These are phyloP conservation scores for Calcarius ornatus DNA, from an alignment of 2,113 vertebrate genomes.

Conservation along the genomic window DNA sequence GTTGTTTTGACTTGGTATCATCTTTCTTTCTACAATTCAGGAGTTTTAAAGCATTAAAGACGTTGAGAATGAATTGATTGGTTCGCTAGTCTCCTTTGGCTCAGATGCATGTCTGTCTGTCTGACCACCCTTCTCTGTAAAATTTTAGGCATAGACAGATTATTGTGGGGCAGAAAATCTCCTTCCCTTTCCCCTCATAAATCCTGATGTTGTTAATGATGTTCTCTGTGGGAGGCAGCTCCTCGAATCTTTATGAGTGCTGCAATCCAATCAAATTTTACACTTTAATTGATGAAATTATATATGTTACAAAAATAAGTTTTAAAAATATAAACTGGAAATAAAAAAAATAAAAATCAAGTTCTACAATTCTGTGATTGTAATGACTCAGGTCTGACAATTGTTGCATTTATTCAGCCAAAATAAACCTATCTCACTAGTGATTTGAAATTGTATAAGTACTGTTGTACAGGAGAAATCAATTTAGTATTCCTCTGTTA, in stretches of 20 bases:
- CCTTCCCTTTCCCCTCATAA: neutral
- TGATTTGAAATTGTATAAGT: neutral
- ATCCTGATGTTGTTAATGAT: neutral
- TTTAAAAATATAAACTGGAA: neutral
- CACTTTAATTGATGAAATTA: neutral
- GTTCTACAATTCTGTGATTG: neutral
- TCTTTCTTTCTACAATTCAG: neutral
- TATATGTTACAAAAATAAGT: neutral
- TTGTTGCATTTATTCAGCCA: neutral
- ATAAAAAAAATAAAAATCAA: neutral
- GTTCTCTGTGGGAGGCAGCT: neutral
- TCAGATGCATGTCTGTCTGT: neutral
- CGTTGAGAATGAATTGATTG: neutral
- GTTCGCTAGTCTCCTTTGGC: neutral
- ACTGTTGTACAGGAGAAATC: neutral
- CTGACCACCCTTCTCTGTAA: rapidly evolving
- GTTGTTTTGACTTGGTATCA: neutral
- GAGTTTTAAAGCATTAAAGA: neutral
- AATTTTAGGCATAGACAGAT: neutral
- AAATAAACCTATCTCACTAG: neutral
- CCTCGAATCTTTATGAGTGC: neutral
- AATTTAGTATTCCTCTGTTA: neutral
- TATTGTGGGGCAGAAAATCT: neutral
- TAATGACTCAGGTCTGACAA: neutral
- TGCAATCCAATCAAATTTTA: neutral